Percentiles rank a stretch among this genome's conserved stretches.
These are phyloP conservation scores for Capra hircus DNA, from an alignment of 2,113 vertebrate genomes.

Conservation along the genomic window DNA sequence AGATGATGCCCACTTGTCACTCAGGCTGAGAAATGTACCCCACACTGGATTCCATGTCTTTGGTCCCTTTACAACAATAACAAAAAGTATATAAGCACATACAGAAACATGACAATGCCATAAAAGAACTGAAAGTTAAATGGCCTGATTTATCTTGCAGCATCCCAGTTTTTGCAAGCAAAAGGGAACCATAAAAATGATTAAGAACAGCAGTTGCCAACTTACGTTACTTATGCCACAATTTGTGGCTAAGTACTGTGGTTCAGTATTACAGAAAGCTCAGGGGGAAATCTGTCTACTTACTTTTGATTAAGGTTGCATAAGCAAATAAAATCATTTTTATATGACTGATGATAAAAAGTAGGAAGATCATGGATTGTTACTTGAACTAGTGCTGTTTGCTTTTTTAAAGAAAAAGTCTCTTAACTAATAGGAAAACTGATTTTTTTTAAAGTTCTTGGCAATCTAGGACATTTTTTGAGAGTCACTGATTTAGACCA, in stretches of 20 bases:
- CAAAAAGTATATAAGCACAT: background rate
- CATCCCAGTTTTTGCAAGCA: background rate
- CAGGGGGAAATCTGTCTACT: background rate
- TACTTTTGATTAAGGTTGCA: background rate
- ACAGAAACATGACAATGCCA: background rate
- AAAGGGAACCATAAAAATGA: background rate
- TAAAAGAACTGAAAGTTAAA: background rate
- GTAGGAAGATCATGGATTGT: background rate
- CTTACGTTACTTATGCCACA: background rate
- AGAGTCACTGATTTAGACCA: background rate
- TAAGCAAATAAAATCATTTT: background rate
- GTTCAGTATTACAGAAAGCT: background rate
- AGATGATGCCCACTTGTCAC: background rate
- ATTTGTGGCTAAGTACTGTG: background rate
- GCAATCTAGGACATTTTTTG: background rate
- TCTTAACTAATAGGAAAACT: background rate
- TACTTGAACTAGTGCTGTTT: background rate
- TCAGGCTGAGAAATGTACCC: background rate
- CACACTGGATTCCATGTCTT: background rate
- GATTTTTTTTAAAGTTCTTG: background rate
- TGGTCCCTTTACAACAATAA: background rate
- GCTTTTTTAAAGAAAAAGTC: background rate
- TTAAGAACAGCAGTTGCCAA: background rate
- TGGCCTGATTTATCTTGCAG: background rate
- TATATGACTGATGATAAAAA: background rate